Evolutionary conservation across 64 coral and sea anemone genomes (phyloP), one percentile per base, ranked within the genome.

Genomic region (Cladopsammia gracilis): DNA sequence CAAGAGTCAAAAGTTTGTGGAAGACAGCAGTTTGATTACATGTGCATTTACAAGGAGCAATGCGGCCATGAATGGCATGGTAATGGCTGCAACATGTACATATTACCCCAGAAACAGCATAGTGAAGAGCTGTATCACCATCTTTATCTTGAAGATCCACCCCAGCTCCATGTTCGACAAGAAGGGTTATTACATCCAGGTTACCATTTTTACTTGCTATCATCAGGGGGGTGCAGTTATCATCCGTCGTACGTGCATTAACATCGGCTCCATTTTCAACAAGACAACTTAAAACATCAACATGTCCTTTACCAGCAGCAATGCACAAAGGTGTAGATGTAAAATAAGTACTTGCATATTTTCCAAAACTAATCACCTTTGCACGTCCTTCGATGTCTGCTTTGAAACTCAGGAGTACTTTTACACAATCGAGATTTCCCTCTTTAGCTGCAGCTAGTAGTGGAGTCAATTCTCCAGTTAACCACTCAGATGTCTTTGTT

Each of bases 101-200:
- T n/a, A n/a, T n/a, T n/a, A n/a, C n/a, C n/a, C n/a, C n/a, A n/a
- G n/a, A n/a, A n/a, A 94, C 92, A 11, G 86, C 92, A 76, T 94
- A 89, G 45, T 94, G 92, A 72, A 94, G 78, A 6, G 83, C 92
- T 20, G 92, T 89, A n/a, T 94, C 89, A 22, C 92, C 92, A 16
- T 94, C 67, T 23, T 78, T 78, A 45, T 94, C 92, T 47, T 94
- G 92, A 26, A 71, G 71, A 72, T 94, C 54, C 3, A 94, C 34
- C 71, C 60, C 43, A 9, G 92, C 92, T 18, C 92, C 92, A 23
- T 94, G 89, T 10, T 93, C 75, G 6, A 93, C 46, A 71, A 94
- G 79, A 59, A 70, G 77, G 20, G 50, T 79, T 24, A 89, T 87
- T 16, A 89, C 92, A 52, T 49, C 26, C n/a, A 82, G 51, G 11